Percentiles rank a stretch among this genome's conserved stretches.
These are phyloP conservation scores for Lepus townsendii DNA, from an alignment of 2,797 vertebrate species.

Conservation along the genomic window DNA sequence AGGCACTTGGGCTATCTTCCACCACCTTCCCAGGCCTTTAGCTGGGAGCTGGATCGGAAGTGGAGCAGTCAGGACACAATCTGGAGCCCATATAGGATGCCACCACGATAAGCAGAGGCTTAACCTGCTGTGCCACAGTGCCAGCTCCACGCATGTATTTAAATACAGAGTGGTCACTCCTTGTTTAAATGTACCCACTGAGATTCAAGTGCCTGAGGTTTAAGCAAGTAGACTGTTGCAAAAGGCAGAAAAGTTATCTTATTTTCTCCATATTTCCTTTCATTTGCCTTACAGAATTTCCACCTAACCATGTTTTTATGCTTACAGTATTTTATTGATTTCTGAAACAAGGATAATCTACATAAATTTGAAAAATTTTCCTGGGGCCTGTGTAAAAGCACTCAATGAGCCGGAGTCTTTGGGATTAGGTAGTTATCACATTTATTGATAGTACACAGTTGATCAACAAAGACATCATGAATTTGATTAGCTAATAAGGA, in stretches of 20 bases:
- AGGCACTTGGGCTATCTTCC: no score
- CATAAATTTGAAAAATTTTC: slow-evolving; percentile 36
- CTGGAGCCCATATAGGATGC: no score
- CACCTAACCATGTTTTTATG: slow-evolving; percentile 38
- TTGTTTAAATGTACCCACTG: not conserved
- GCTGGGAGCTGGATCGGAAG: no score
- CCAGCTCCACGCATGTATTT: not conserved
- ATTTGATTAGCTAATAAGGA: slow-evolving; percentile 45
- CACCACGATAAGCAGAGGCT: no score
- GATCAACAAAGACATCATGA: not conserved
- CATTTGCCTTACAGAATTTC: not conserved
- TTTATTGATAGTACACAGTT: slow-evolving; percentile 38
- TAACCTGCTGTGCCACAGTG: no score
- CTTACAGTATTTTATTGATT: not conserved
- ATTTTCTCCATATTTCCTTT: slow-evolving; percentile 21
- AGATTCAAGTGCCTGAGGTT: not conserved
- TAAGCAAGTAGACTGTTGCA: not conserved
- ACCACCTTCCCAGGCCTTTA: no score
- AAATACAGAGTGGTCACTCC: not conserved
- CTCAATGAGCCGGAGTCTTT: slow-evolving; percentile 22
- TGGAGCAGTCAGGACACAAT: no score
- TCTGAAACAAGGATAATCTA: not conserved
- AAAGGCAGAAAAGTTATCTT: not conserved
- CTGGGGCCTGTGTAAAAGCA: slow-evolving; percentile 25
- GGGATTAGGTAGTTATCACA: not conserved